Evolutionary conservation across 2,797 vertebrate species (phyloP), one percentile per base, ranked within the genome.

Genomic region (Xiphorhynchus erythropygius): DNA sequence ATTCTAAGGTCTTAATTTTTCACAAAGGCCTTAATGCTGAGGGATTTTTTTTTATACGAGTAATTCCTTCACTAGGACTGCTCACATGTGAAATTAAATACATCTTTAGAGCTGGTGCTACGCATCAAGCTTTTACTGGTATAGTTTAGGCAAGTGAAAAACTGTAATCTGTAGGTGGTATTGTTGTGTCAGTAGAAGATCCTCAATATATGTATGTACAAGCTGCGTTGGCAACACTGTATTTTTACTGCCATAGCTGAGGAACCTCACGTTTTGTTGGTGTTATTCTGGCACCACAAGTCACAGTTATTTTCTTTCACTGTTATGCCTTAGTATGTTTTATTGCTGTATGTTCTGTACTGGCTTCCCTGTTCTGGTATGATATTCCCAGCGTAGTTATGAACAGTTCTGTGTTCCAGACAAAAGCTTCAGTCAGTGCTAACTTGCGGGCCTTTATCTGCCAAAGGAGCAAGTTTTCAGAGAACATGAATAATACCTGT

Each of bases 171-270:
- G 0, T 55, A 65, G 24, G 23, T 55, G 5, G 4, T 41, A 13
- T 30, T 4, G 24, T 22, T 76, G 27, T 67, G 32, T 42, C 15
- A 16, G 18, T 35, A 23, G 32, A 77, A 73, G n/a, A 7, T 13
- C 32, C 22, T 57, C 57, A 28, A 0, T 57, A 47, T 30, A 13
- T 4, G 3, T 24, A 9, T 13, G 13, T 9, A 1, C 27, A 28
- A 67, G 2, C 12, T 62, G 19, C 7, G 4, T 33, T 71, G 41
- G 28, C 56, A 74, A 11, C 8, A 12, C 24, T 52, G 1, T 23
- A 8, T 70, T 75, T 79, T 60, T 75, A 23, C 32, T 78, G 30
- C 56, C 60, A 23, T 0, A 1, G 5, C 32, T 89, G 53, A 46
- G 27, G 63, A 71, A 63, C 7, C 17, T 47, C 33, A 15, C 4